Percentiles rank a stretch among this genome's conserved stretches.
phyloP scores from a whole-genome alignment of 2,888 invertebrate genomes.

The Lymantria dispar region DNA sequence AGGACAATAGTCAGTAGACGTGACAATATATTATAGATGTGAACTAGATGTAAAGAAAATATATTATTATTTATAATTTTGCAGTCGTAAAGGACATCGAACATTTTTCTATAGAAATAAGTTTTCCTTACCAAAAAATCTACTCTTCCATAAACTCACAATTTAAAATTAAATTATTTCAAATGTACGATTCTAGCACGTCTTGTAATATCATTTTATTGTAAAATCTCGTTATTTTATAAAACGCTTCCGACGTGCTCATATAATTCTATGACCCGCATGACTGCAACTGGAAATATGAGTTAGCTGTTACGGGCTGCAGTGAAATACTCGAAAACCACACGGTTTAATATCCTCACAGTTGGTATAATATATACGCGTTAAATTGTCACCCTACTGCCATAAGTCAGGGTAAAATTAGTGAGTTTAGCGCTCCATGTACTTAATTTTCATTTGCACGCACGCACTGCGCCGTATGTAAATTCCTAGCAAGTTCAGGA shows the following conservation, averaged over 20 bases:
- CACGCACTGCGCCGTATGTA: slow-evolving; percentile 32
- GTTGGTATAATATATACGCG: slow-evolving; percentile 57
- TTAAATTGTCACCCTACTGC: slow-evolving; percentile 53
- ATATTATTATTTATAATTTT: too few species aligned
- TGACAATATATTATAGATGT: too few species aligned
- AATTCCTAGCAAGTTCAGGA: slow-evolving; percentile 15
- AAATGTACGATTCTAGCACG: slow-evolving; percentile 6
- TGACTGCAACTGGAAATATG: slow-evolving; percentile 53
- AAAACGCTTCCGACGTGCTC: slow-evolving; percentile 20
- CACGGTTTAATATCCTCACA: slow-evolving; percentile 61
- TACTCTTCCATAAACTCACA: too few species aligned
- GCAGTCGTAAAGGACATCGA: too few species aligned
- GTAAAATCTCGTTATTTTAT: slow-evolving; percentile 28
- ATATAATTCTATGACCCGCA: slow-evolving; percentile 24
- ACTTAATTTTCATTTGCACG: slow-evolving; percentile 56
- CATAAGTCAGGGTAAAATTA: slow-evolving; percentile 60
- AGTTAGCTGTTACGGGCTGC: slow-evolving; percentile 43
- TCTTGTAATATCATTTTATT: slow-evolving; percentile 23
- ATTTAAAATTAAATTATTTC: neutral
- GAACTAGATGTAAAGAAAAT: too few species aligned
- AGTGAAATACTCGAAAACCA: slow-evolving; percentile 36
- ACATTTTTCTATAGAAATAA: too few species aligned
- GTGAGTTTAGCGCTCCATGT: slow-evolving; percentile 47
- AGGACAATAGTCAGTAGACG: too few species aligned
- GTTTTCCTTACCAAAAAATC: too few species aligned